phyloP scores from a whole-genome alignment of 2,888 invertebrate genomes.

The Colletes collaris region DNA sequence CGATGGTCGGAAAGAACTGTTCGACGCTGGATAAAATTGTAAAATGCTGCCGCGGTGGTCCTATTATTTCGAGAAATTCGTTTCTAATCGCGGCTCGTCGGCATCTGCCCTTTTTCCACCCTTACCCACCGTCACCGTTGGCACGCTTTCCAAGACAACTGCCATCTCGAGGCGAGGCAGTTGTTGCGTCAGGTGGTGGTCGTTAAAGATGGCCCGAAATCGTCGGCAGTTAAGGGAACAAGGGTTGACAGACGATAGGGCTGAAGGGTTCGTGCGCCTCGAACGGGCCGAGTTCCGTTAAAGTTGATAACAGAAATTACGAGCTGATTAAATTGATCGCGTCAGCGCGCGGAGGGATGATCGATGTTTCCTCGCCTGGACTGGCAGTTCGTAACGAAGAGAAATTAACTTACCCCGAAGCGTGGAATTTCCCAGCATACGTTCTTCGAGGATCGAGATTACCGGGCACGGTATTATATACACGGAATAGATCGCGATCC shows the following conservation, averaged over 20 bases:
- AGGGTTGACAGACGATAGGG: conserved; percentile 65
- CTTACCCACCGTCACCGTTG: conserved; percentile 57
- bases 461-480: too few species aligned
- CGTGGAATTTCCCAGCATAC: too few species aligned
- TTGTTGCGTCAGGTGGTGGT: conserved; percentile 80
- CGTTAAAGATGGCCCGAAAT: conserved; percentile 65
- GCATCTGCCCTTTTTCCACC: conserved; percentile 74
- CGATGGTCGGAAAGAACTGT: neutral
- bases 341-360: conserved; percentile 4
- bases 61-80: conserved; percentile 63
- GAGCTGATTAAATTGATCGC: conserved; percentile 11
- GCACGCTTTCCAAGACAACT: conserved; percentile 74
- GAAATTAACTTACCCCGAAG: neutral
- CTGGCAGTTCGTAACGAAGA: neutral
- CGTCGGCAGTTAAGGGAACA: conserved; percentile 62
- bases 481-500: too few species aligned
- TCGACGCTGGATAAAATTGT: conserved; percentile 32
- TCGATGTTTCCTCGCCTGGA: conserved; percentile 10
- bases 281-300: conserved; percentile 32
- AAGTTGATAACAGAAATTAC: conserved; percentile 43
- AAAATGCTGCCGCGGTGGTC: conserved; percentile 14
- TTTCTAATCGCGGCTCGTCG: conserved; percentile 68
- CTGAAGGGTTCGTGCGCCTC: conserved; percentile 38
- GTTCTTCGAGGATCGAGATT: too few species aligned
- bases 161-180: conserved; percentile 74